Conservation (phyloP, 1,140 invertebrate genomes). For the Lysiphlebus fabarum region DNA sequence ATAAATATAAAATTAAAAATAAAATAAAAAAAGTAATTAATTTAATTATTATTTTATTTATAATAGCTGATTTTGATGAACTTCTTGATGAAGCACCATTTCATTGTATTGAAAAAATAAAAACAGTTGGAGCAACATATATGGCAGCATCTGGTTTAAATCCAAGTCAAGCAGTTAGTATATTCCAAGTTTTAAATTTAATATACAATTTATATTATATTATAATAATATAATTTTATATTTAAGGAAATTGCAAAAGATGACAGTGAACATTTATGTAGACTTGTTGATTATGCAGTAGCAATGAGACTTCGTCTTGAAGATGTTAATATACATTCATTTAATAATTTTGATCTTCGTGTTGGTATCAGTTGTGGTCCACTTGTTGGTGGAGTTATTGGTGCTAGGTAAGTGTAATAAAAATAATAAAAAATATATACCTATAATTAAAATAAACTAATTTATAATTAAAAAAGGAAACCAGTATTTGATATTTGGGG, state of each 20-base stretch:
- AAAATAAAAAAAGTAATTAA: conserved; percentile 13
- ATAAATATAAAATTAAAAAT: conserved; percentile 13
- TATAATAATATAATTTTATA: conserved; percentile 30
- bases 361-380: conserved; percentile 84
- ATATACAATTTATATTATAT: conserved; percentile 51
- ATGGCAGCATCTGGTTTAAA: conserved; percentile 96
- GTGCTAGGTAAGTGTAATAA: conserved; percentile 72
- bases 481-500: conserved; percentile 99
- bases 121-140: conserved; percentile 95
- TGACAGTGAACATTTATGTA: conserved; percentile 77
- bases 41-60: conserved; percentile 34
- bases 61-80: conserved; percentile 94
- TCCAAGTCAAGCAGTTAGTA: conserved; percentile 65
- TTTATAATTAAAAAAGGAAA: conserved; percentile 54
- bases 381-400: conserved; percentile 92
- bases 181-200: conserved; percentile 58
- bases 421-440: conserved; percentile 55
- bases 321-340: conserved; percentile 82
- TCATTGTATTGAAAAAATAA: conserved; percentile 93
- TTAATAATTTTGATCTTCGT: conserved; percentile 90
- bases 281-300: conserved; percentile 83
- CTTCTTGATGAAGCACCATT: conserved; percentile 80
- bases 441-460: too few relatives aligned
- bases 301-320: conserved; percentile 84
- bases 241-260: conserved; percentile 56